phyloP scores from a whole-genome alignment of 2,113 vertebrate genomes.

The Pongo abelii region DNA sequence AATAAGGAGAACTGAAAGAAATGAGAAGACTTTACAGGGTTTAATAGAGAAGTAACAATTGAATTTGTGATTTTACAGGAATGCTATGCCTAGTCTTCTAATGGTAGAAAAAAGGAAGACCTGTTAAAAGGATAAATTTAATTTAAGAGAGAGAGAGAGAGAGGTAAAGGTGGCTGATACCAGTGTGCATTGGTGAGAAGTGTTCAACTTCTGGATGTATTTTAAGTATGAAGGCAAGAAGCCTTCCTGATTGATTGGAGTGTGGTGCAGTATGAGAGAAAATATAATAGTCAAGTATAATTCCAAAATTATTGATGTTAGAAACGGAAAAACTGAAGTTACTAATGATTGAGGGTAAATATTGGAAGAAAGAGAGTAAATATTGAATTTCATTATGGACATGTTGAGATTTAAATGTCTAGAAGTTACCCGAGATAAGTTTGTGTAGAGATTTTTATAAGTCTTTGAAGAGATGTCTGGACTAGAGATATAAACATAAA shows the following conservation, averaged over 20 bases:
- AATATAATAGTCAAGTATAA: not conserved
- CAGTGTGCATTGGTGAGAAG: too few species aligned
- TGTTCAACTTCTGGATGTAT: not conserved
- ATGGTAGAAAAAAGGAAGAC: not conserved
- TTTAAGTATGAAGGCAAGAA: not conserved
- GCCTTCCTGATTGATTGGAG: not conserved
- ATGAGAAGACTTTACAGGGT: not conserved
- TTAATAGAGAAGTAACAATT: not conserved
- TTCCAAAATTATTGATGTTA: too few species aligned
- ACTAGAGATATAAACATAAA: not conserved
- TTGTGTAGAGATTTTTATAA: not conserved
- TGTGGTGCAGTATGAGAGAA: not conserved
- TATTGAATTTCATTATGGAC: not conserved
- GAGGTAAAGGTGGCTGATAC: not conserved
- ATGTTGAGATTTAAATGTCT: not conserved
- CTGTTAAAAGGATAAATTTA: not conserved
- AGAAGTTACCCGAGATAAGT: not conserved
- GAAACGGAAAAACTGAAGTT: not conserved
- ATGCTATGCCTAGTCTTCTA: not conserved
- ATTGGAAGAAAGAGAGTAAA: not conserved
- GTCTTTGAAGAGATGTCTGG: not conserved
- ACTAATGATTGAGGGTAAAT: not conserved
- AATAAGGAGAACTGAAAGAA: not conserved
- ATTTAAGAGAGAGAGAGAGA: not conserved
- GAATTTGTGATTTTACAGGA: not conserved